phyloP scores from a whole-genome alignment of 2,113 vertebrate species.

The Formicarius rufipectus region DNA sequence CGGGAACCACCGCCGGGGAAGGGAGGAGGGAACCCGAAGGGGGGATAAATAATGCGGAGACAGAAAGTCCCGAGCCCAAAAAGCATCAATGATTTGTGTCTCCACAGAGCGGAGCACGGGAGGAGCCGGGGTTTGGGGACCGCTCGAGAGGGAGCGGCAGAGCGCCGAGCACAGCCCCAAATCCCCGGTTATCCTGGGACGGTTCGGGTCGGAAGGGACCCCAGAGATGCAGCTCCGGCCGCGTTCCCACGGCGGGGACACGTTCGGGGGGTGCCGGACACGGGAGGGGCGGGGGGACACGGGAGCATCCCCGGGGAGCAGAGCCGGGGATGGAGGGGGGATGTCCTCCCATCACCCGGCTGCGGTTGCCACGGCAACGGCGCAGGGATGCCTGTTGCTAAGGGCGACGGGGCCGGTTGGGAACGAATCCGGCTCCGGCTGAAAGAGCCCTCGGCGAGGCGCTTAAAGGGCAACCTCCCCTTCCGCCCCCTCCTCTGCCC shows the following conservation, averaged over 20 bases:
- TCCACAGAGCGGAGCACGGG: neutral
- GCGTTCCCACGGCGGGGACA: no score
- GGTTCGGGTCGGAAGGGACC: neutral
- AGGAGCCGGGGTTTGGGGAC: neutral
- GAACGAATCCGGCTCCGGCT: neutral
- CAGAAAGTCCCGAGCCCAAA: neutral
- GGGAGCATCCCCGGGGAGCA: no score
- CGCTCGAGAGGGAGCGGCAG: no score
- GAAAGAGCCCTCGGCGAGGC: neutral
- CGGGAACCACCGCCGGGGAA: neutral
- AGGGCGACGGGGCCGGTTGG: neutral
- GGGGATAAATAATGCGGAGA: neutral
- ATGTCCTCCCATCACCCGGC: neutral
- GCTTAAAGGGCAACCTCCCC: neutral
- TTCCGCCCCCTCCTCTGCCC: neutral
- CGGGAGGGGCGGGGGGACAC: no score
- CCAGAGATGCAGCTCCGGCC: neutral
- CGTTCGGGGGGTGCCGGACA: no score
- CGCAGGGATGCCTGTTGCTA: conserved; percentile 53
- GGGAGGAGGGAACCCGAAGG: neutral
- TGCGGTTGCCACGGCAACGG: conserved; percentile 10
- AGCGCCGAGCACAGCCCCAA: neutral
- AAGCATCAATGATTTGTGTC: neutral
- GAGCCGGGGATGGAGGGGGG: no score
- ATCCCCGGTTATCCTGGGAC: neutral